These are phyloP conservation scores for Anguilla megastoma DNA, from an alignment of 2,797 vertebrate genomes.

Conservation along the genomic window DNA sequence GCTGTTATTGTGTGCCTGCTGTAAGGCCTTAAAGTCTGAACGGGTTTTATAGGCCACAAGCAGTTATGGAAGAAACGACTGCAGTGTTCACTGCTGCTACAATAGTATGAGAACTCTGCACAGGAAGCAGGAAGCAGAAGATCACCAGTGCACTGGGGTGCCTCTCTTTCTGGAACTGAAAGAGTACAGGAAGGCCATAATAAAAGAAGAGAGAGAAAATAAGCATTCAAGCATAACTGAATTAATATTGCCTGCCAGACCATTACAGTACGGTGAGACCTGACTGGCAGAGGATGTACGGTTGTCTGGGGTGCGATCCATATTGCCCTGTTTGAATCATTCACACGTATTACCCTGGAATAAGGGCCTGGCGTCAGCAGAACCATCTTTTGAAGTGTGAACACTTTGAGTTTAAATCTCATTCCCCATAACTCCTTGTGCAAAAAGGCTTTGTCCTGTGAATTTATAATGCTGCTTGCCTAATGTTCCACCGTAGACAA, in stretches of 20 bases:
- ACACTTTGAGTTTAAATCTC: not conserved
- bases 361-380: not conserved
- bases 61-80: not conserved
- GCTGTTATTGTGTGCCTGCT: not conserved
- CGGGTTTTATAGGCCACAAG: not conserved
- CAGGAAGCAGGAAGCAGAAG: constrained; percentile 19
- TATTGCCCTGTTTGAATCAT: not conserved
- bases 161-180: constrained; percentile 12
- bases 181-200: not conserved
- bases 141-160: not conserved
- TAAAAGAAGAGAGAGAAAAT: not conserved
- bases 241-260: not conserved
- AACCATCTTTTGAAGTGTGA: not conserved
- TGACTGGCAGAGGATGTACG: not conserved
- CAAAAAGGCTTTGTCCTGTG: too few relatives aligned
- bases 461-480: too few relatives aligned
- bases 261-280: not conserved
- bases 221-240: not conserved
- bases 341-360: not conserved
- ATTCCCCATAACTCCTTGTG: too few relatives aligned
- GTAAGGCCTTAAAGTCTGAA: not conserved
- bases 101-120: not conserved
- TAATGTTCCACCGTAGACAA: too few relatives aligned
- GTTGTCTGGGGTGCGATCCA: not conserved
- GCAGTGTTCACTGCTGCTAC: not conserved